Base-by-base conservation (phyloP, 2,888 invertebrate genomes). In the Temnothorax ravouxi region DNA sequence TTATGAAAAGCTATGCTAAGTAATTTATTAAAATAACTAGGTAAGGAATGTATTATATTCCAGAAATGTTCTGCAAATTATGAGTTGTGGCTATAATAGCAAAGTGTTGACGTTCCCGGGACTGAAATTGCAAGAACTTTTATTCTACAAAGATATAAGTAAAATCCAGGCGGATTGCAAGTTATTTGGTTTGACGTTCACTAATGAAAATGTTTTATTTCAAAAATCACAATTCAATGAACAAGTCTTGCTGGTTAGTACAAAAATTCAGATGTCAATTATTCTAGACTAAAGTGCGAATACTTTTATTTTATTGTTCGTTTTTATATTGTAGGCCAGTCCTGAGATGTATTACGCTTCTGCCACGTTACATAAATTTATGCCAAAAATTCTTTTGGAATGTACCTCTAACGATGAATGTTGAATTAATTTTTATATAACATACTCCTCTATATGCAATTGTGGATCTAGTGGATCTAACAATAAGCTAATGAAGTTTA, bases 11-110 rank as follows among this genome's bases (percentile, higher is more conserved):
- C 74, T 86, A 4, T 18, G 61, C 0, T 11, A 81, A 34, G 13
- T 59, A 69, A 71, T 47, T 47, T 82, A 50, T 66, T 83, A n/a
- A 41, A 44, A 54, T 59, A 50, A 66, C 44, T 81, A 67, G 54
- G 41, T 34, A 47, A 47, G 15, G 59, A n/a, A 56, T 21, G 6
- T 34, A 25, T 38, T 75, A 50, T 77, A 85, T 94, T 95, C 76
- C 94, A 97, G 97, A 90, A 94, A 93, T 76, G 95, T 96, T 2
- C 93, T 97, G 5, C 91, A 94, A 91, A 95, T 96, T 1, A 95
- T 97, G 95, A 95, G 96, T 85, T 91, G 93, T 18, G 97, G 96
- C 2, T 97, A 96, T 93, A 96, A 95, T 93, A 96, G 95, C 90
- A 96, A 95, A 93, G 95, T 95, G 54, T 93, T 96, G 18, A 93